Evolutionary conservation across 2,797 vertebrate genomes (phyloP), one percentile per base, ranked within the genome.

Genomic region (Lacerta viridis): DNA sequence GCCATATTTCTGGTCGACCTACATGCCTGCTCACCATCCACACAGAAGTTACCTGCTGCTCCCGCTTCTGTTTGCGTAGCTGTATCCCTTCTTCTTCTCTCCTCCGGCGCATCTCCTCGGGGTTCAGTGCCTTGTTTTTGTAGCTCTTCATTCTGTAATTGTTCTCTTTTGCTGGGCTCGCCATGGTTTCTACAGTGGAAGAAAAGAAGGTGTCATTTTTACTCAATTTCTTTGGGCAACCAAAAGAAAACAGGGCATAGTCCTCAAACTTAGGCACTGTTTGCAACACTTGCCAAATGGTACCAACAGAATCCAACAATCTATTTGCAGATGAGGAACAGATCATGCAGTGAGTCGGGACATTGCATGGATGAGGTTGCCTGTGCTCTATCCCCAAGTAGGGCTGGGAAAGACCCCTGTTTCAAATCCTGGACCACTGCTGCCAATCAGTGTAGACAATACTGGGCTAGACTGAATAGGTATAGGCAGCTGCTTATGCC

Each of bases 81-180:
- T 99, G 99, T 92, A 99, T 98, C 75, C 99, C 99, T 88, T 99
- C 99, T 94, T 99, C 99, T 90, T 99, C 99, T 84, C 99, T 97
- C 80, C 99, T 97, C 93, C 99, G 97, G 17, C 99, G 98, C 99
- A 99, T 99, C 94, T 99, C 99, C 76, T 99, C 98, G 1, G 98
- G 97, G 72, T 99, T 99, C 71, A 99, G 97, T 43, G 99, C 99
- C 97, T 99, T 99, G 97, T 99, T 99, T 97, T 99, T 99, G 96
- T 99, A 99, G 92, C 99, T 98, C 96, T 99, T 99, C 99, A 99
- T 99, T 97, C 99, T 98, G 94, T 98, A 99, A 97, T 98, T 99
- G 97, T 99, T 99, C 93, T 99, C 94, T 96, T 99, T 99, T 1
- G 97, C 98, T 92, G 99, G 99, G 97, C 99, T 99, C 80, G 98